phyloP scores from a whole-genome alignment of 2,113 vertebrate genomes.

The Notarius quadriscutis region DNA sequence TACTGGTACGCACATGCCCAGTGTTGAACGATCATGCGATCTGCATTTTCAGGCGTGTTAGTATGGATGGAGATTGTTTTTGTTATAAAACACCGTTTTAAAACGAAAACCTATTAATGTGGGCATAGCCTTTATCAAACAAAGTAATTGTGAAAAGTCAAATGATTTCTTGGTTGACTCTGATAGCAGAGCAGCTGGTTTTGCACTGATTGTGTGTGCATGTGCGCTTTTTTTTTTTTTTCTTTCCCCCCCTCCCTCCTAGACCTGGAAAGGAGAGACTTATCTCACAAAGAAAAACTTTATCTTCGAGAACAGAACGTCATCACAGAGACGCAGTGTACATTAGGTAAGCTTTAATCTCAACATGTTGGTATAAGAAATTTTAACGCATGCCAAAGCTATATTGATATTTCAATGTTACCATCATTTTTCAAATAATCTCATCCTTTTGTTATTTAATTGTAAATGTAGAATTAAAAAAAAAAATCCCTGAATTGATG shows the following conservation, averaged over 20 bases:
- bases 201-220: constrained; percentile 1
- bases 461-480: no score
- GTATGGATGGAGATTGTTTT: no score
- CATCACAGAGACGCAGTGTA: constrained; percentile 98
- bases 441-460: no score
- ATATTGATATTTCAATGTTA: not conserved
- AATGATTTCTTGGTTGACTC: not conserved
- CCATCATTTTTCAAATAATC: not conserved
- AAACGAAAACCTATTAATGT: no score
- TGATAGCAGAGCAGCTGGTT: not conserved
- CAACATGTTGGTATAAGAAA: not conserved
- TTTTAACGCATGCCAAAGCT: not conserved
- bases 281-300: constrained; percentile 97
- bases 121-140: not conserved
- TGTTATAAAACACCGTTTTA: no score
- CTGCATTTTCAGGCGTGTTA: no score
- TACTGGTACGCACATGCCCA: no score
- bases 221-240: not conserved
- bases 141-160: not conserved
- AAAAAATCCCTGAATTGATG: no score
- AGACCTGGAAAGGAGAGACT: constrained; percentile 97
- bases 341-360: constrained; percentile 79
- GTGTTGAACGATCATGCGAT: no score
- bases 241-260: not conserved
- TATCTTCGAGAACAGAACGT: constrained; percentile 96